Evolutionary conservation across 2,113 vertebrate species (phyloP).

Genomic region (Rafetus swinhoei): DNA sequence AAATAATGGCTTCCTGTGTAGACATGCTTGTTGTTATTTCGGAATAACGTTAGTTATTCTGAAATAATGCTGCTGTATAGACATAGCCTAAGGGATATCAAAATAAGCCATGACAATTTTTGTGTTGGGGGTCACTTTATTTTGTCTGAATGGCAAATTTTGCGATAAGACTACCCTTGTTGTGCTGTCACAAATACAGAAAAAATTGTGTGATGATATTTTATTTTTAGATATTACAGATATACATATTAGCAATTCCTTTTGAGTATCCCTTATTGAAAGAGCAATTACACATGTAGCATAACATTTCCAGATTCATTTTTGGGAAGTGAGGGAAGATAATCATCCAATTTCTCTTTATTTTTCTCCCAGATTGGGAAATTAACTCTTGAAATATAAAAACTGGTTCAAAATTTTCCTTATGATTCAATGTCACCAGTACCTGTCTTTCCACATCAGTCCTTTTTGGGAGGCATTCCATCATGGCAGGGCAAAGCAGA

Average conservation of each 20-base stretch:
- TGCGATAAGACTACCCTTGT: background rate
- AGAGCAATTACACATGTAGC: accelerated
- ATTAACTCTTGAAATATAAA: background rate
- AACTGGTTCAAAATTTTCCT: accelerated
- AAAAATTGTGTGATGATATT: background rate
- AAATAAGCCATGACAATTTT: slow-evolving; percentile 45
- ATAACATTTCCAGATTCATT: background rate
- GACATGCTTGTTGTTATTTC: too few relatives aligned
- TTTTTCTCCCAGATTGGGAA: background rate
- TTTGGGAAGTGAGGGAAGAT: background rate
- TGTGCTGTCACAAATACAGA: background rate
- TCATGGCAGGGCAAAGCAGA: background rate
- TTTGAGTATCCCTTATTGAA: background rate
- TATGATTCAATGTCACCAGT: background rate
- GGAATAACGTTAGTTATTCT: too few relatives aligned
- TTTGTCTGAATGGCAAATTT: background rate
- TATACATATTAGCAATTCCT: background rate
- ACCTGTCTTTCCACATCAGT: background rate
- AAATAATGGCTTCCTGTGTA: too few relatives aligned
- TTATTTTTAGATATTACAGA: background rate
- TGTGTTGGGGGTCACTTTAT: background rate
- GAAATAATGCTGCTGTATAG: too few relatives aligned
- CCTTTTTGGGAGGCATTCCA: background rate
- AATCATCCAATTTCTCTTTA: background rate
- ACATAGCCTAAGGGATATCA: background rate